Conservation (phyloP, 2,797 vertebrate species). For the Alca torda region DNA sequence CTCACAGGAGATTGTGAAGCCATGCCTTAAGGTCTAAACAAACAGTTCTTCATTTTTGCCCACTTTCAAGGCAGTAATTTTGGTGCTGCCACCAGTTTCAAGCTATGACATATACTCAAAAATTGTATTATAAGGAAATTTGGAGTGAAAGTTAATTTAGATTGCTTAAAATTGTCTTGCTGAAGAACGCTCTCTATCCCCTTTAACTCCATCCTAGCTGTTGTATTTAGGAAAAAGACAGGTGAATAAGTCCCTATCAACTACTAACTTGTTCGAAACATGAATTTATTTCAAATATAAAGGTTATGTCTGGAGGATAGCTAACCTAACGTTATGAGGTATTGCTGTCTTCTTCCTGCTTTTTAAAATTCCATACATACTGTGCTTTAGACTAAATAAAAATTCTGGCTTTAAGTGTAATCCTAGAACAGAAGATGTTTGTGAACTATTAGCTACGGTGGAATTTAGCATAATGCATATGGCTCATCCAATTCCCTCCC, state of each 20-base stretch:
- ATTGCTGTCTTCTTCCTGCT: not conserved
- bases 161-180: not conserved
- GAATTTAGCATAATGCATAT: not conserved
- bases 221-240: not conserved
- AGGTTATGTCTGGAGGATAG: not conserved
- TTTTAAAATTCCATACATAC: not conserved
- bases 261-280: not conserved
- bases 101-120: not conserved
- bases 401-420: not conserved
- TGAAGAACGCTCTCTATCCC: not conserved
- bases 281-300: not conserved
- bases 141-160: not conserved
- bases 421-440: not conserved
- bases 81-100: not conserved
- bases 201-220: not conserved
- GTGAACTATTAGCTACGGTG: not conserved
- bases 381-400: not conserved
- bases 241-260: not conserved
- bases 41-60: not conserved
- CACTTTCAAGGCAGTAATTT: not conserved
- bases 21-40: not conserved
- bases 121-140: not conserved
- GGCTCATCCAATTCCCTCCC: not conserved
- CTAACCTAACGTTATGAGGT: rapidly evolving
- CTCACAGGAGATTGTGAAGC: not conserved